Percentiles rank a stretch among this genome's conserved stretches.
Evolutionary conservation across 2,888 invertebrate genomes (phyloP).

Genomic region (Suillia variegata): DNA sequence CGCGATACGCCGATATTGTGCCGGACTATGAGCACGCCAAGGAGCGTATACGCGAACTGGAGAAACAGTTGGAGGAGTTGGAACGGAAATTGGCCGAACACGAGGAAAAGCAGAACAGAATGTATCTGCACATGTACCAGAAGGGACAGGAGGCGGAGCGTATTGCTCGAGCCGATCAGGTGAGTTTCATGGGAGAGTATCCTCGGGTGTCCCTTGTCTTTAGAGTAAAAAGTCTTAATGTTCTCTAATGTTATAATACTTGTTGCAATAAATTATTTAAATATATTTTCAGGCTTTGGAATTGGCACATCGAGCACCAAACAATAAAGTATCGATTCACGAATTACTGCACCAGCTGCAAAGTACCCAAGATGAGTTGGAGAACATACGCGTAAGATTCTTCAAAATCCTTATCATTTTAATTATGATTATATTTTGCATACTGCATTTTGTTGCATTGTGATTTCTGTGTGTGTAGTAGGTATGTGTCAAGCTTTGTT

Average conservation of each 20-base stretch:
- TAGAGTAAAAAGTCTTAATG: too few species aligned
- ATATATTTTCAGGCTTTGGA: conserved; percentile 51
- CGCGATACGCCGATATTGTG: conserved; percentile 77
- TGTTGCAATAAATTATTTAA: too few species aligned
- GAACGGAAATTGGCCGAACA: conserved; percentile 73
- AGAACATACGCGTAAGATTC: conserved; percentile 80
- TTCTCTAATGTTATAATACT: background rate
- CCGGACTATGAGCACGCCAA: conserved; percentile 77
- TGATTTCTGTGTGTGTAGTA: conserved; percentile 28
- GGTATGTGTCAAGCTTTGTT: background rate
- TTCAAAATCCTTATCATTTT: conserved; percentile 58
- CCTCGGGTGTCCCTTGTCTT: background rate
- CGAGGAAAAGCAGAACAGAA: conserved; percentile 74
- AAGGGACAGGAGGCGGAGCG: conserved; percentile 82
- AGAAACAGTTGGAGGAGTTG: conserved; percentile 74
- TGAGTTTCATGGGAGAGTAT: too few species aligned
- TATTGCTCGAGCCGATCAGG: conserved; percentile 73
- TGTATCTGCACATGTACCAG: conserved; percentile 82
- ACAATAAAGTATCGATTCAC: conserved; percentile 76
- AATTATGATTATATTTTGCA: conserved; percentile 58
- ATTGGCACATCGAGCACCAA: conserved; percentile 68
- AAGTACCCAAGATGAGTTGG: conserved; percentile 83
- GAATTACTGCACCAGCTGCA: conserved; percentile 82
- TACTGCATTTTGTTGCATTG: conserved; percentile 59
- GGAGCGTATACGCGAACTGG: conserved; percentile 70